phyloP scores from a whole-genome alignment of 2,888 invertebrate species.

The Meta bourneti region DNA sequence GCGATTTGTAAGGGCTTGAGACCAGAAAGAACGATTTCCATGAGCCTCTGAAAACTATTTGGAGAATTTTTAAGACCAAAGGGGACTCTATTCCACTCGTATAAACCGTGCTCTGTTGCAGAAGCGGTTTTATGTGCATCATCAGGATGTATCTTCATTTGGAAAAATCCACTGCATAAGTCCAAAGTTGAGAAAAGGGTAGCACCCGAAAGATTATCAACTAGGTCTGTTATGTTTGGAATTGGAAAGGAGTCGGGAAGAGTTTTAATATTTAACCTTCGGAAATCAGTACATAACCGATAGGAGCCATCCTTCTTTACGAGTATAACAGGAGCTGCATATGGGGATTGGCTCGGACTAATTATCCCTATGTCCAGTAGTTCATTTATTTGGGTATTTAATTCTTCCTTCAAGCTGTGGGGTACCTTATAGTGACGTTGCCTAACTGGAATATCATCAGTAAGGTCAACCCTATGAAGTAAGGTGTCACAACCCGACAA shows the following conservation, averaged over 20 bases:
- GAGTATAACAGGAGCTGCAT: background rate
- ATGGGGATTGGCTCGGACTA: background rate
- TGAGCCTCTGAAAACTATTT: background rate
- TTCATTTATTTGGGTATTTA: background rate
- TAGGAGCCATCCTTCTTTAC: too few relatives aligned
- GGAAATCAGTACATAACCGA: too few relatives aligned
- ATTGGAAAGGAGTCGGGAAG: constrained; percentile 13
- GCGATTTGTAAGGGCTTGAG: background rate
- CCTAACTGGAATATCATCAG: too few relatives aligned
- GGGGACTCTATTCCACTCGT: background rate
- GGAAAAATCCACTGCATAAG: constrained; percentile 19
- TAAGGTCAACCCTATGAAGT: background rate
- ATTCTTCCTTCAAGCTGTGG: background rate
- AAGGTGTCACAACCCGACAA: background rate
- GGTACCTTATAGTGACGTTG: background rate
- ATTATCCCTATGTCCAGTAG: background rate
- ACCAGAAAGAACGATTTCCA: too few relatives aligned
- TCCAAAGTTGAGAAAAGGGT: constrained; percentile 17
- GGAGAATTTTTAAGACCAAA: constrained; percentile 19
- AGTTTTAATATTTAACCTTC: too few relatives aligned
- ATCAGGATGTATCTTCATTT: background rate
- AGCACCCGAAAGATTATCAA: constrained; percentile 13
- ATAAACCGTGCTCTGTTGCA: background rate
- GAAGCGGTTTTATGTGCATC: too few relatives aligned
- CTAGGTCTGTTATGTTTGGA: background rate